Evolutionary conservation across 2,113 vertebrate species (phyloP).

Genomic region (Montifringilla adamsi): DNA sequence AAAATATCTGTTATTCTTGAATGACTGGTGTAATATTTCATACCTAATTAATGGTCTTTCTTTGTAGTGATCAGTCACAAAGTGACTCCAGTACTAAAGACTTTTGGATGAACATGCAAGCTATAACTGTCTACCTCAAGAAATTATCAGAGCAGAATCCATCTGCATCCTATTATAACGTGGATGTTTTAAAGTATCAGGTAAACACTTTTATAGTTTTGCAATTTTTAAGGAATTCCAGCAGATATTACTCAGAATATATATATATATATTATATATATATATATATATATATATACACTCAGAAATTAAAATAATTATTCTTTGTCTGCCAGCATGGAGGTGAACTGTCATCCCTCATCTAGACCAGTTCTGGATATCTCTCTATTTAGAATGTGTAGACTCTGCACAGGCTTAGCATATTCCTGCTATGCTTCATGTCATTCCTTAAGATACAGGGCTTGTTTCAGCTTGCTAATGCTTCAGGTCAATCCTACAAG

Average conservation of each 20-base stretch:
- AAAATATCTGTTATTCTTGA: neutral
- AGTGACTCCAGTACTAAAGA: conserved; percentile 89
- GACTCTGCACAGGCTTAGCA: neutral
- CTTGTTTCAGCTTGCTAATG: neutral
- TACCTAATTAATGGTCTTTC: neutral
- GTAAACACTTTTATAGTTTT: conserved; percentile 64
- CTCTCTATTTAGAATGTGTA: neutral
- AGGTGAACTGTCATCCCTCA: neutral
- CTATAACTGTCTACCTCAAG: conserved; percentile 94
- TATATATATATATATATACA: neutral
- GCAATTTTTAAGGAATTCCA: neutral
- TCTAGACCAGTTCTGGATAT: neutral
- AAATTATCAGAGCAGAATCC: conserved; percentile 94
- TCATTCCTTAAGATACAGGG: neutral
- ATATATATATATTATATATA: neutral
- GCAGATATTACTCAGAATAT: neutral
- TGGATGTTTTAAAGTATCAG: conserved; percentile 98
- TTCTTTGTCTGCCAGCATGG: neutral
- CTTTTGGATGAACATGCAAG: conserved; percentile 99
- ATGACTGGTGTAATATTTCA: neutral
- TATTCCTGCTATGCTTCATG: neutral
- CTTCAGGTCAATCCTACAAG: neutral
- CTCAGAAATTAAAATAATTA: neutral
- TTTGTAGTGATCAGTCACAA: conserved; percentile 88
- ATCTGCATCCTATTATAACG: conserved; percentile 94